phyloP scores from a whole-genome alignment of 2,113 vertebrate species.

The Eulacestoma nigropectus region DNA sequence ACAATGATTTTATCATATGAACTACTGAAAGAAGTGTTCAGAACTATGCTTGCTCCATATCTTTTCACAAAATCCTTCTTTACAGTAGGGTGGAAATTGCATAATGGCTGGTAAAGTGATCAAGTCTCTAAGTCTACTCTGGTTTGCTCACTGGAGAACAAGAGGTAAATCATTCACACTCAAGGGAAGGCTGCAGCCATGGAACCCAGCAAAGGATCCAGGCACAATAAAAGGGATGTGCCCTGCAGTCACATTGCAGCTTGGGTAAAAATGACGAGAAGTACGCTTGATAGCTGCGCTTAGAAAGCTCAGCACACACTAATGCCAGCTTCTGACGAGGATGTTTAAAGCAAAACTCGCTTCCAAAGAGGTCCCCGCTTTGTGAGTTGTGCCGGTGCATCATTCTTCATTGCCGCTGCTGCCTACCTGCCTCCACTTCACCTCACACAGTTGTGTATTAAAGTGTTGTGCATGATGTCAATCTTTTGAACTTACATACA shows the following conservation, averaged over 20 bases:
- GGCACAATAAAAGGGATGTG: neutral
- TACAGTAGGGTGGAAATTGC: neutral
- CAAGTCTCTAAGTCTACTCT: neutral
- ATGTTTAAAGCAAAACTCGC: neutral
- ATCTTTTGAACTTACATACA: neutral
- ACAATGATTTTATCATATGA: neutral
- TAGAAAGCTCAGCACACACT: neutral
- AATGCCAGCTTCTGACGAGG: neutral
- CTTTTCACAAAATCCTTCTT: neutral
- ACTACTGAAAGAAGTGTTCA: neutral
- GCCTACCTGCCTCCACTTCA: neutral
- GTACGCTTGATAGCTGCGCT: neutral
- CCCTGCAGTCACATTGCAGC: rapidly evolving
- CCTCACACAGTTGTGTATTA: neutral
- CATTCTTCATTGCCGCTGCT: neutral
- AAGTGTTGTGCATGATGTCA: neutral
- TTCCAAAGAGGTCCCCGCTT: neutral
- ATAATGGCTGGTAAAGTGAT: neutral
- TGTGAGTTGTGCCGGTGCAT: neutral
- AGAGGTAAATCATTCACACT: neutral
- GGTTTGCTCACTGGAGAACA: neutral
- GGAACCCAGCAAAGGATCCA: neutral
- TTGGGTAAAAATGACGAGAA: neutral
- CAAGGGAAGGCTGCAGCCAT: neutral
- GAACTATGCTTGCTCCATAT: neutral